phyloP scores from a whole-genome alignment of 2,888 invertebrate species.

The Gymnocheta viridis region DNA sequence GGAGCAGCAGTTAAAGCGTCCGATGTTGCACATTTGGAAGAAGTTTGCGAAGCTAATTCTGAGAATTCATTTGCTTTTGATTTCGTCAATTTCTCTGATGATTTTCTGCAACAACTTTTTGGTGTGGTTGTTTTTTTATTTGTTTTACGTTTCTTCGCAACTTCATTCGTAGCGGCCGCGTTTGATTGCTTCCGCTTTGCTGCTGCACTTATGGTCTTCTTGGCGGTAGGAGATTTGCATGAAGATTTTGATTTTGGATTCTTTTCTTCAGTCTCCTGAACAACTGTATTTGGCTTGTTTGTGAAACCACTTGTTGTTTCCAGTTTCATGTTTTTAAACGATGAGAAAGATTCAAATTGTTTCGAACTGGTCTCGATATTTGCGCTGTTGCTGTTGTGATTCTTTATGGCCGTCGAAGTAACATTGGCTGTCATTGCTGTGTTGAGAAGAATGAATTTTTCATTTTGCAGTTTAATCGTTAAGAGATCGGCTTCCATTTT shows the following conservation, averaged over 20 bases:
- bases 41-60: neutral
- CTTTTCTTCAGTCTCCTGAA: neutral
- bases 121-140: neutral
- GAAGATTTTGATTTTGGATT: neutral
- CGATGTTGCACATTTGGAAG: neutral
- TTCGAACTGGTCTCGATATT: neutral
- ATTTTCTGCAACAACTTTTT: neutral
- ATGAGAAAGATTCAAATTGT: neutral
- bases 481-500: slow-evolving; percentile 78
- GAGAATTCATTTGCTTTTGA: neutral
- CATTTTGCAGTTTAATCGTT: slow-evolving; percentile 79
- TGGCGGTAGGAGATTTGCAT: neutral
- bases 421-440: slow-evolving; percentile 74
- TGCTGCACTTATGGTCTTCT: neutral
- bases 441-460: slow-evolving; percentile 78
- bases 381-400: neutral
- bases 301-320: slow-evolving; percentile 24
- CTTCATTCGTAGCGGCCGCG: neutral
- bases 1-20: neutral
- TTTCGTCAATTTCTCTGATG: neutral
- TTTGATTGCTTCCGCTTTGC: slow-evolving; percentile 17
- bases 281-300: neutral
- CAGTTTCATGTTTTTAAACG: slow-evolving; percentile 46
- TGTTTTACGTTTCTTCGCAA: slow-evolving; percentile 12
- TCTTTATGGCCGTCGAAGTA: slow-evolving; percentile 46